Conservation (phyloP, 1,140 invertebrate species). For the Meteorus sp. region DNA sequence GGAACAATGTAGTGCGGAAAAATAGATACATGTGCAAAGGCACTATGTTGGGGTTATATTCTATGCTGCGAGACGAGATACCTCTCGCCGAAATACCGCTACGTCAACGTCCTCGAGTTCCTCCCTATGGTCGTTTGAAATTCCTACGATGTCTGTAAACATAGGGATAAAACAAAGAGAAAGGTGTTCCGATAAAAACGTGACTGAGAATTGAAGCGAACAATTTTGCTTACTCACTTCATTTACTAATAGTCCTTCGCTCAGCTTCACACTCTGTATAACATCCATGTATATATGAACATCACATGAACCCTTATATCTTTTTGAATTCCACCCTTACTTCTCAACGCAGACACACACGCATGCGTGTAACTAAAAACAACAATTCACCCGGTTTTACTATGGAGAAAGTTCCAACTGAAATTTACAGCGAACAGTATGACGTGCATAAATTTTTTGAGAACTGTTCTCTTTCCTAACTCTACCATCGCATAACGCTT, state of each 20-base stretch:
- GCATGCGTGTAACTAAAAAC: constrained; percentile 28
- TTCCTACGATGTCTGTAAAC: constrained; percentile 19
- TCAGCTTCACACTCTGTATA: background rate
- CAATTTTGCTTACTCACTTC: background rate
- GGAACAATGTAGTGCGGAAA: too few species aligned
- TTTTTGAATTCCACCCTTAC: background rate
- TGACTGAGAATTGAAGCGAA: constrained; percentile 6
- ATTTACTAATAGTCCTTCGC: background rate
- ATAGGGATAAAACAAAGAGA: background rate
- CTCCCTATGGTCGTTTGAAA: constrained; percentile 13
- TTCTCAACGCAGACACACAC: background rate
- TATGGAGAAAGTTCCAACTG: constrained; percentile 24
- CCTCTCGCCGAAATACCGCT: constrained; percentile 19
- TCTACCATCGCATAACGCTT: background rate
- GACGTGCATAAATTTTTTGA: constrained; percentile 37
- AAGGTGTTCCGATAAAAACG: constrained; percentile 8
- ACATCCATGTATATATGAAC: background rate
- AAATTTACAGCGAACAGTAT: constrained; percentile 37
- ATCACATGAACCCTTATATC: background rate
- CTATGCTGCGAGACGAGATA: too few species aligned
- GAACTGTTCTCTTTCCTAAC: constrained; percentile 1
- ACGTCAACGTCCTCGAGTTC: constrained; percentile 23
- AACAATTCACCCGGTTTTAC: constrained; percentile 17
- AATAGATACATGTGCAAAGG: background rate
- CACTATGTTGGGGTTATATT: too few species aligned